These are phyloP conservation scores for Scalopus aquaticus DNA, from an alignment of 2,113 vertebrate species.

Conservation along the genomic window DNA sequence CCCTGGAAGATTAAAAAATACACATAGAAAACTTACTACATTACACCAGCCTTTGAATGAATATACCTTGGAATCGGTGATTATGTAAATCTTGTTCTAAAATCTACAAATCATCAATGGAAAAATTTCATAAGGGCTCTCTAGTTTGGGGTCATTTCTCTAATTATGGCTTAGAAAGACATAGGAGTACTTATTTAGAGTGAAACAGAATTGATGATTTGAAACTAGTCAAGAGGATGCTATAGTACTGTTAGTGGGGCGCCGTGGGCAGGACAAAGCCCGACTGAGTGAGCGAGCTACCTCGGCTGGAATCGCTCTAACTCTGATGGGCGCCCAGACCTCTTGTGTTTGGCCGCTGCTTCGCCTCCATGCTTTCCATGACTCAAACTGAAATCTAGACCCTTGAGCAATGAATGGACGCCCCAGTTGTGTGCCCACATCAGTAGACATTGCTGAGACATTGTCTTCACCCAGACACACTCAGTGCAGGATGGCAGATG, in stretches of 20 bases:
- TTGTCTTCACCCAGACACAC: background rate
- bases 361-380: background rate
- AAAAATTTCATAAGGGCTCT: slow-evolving; percentile 48
- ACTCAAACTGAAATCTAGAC: background rate
- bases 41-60: slow-evolving; percentile 62
- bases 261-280: background rate
- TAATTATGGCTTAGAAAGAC: background rate
- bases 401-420: background rate
- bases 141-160: background rate
- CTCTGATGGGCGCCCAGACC: background rate
- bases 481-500: fast-evolving
- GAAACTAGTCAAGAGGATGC: background rate
- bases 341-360: background rate
- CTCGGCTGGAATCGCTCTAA: background rate
- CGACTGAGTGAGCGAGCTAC: background rate
- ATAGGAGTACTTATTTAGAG: background rate
- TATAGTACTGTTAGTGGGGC: background rate
- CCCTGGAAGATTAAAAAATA: slow-evolving; percentile 55
- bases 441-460: background rate
- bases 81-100: slow-evolving; percentile 71
- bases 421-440: background rate
- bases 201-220: background rate
- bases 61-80: slow-evolving; percentile 63
- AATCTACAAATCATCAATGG: background rate
- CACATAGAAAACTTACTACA: background rate